Conservation (phyloP, 2,797 vertebrate species). For the Helicolenus hilgendorfi region DNA sequence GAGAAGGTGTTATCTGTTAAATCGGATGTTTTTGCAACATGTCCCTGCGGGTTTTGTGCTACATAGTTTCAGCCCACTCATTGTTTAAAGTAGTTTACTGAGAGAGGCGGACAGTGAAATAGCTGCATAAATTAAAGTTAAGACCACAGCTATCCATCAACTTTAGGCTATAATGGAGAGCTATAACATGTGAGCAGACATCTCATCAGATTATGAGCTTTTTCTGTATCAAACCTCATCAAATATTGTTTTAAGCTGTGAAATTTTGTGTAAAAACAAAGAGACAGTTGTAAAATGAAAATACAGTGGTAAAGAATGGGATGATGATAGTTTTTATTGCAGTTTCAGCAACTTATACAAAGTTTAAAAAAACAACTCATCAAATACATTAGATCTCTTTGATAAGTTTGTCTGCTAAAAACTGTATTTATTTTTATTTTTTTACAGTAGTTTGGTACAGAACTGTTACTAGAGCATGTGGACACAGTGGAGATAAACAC, state of each 20-base stretch:
- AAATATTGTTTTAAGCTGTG: background rate
- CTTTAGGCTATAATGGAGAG: background rate
- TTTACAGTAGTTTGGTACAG: background rate
- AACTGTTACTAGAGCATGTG: background rate
- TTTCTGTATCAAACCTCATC: background rate
- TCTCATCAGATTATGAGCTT: background rate
- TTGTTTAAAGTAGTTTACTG: slow-evolving; percentile 18
- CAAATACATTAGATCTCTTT: background rate
- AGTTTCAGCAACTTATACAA: too few relatives aligned
- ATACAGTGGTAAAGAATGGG: background rate
- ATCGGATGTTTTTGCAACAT: slow-evolving; percentile 29
- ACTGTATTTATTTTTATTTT: background rate
- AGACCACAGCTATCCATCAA: background rate
- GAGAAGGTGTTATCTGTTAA: background rate
- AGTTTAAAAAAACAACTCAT: too few relatives aligned
- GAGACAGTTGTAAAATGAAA: too few relatives aligned
- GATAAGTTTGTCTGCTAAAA: background rate
- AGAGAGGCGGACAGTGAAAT: background rate
- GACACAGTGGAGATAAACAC: background rate
- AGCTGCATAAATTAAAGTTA: background rate
- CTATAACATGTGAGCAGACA: background rate
- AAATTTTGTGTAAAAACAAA: too few relatives aligned
- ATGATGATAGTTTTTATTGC: background rate
- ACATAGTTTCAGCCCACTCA: slow-evolving; percentile 17
- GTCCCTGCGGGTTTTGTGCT: slow-evolving; percentile 1